A percentile compares a stretch with the other conserved stretches of the same genome.
phyloP scores from a whole-genome alignment of 2,888 invertebrate genomes.

The Odontothrips loti region DNA sequence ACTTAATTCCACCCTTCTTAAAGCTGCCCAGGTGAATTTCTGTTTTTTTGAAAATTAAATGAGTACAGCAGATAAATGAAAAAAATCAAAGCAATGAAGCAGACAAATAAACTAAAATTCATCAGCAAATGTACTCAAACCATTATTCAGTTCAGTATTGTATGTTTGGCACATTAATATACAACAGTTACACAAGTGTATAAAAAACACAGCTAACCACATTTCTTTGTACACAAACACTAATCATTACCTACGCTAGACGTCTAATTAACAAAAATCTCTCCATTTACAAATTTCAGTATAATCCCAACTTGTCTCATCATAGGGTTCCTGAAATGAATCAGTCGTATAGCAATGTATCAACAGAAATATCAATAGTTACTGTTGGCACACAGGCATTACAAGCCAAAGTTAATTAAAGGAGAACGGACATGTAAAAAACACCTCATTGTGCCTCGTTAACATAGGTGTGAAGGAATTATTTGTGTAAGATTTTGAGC shows the following conservation, averaged over 20 bases:
- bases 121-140: neutral
- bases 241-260: neutral
- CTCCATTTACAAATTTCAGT: neutral
- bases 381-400: neutral
- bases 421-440: neutral
- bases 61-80: neutral
- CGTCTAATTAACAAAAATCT: neutral
- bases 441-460: neutral
- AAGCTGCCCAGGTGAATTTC: neutral
- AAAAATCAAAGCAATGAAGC: neutral
- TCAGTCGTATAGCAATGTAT: neutral
- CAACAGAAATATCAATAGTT: neutral
- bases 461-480: neutral
- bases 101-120: neutral
- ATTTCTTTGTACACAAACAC: neutral
- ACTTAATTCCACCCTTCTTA: neutral
- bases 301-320: neutral
- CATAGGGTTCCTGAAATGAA: neutral
- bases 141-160: slow-evolving; percentile 6
- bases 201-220: slow-evolving; percentile 9
- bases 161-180: slow-evolving; percentile 20
- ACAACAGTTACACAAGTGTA: slow-evolving; percentile 6
- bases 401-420: neutral
- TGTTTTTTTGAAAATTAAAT: neutral
- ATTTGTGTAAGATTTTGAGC: slow-evolving; percentile 11